Evolutionary conservation across 2,113 vertebrate genomes (phyloP).

Genomic region (Tupaia tana): DNA sequence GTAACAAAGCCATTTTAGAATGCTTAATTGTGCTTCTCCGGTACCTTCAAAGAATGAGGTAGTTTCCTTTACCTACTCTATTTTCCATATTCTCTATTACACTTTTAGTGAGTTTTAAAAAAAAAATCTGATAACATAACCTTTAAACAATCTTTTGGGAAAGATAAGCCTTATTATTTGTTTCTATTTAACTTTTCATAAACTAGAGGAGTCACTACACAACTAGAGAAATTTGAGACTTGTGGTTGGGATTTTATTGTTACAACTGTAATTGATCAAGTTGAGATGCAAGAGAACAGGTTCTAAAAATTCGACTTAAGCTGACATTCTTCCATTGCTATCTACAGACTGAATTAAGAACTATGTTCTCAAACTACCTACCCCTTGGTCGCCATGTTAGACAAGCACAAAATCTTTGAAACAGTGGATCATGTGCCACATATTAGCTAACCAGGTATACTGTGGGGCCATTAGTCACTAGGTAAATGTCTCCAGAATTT

Average conservation of each 20-base stretch:
- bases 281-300: background rate
- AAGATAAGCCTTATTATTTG: conserved; percentile 73
- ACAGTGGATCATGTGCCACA: background rate
- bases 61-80: conserved; percentile 83
- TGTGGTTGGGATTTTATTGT: background rate
- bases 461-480: background rate
- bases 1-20: conserved; percentile 82
- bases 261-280: background rate
- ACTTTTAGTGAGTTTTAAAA: conserved; percentile 62
- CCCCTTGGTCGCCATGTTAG: background rate
- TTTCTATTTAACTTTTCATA: conserved; percentile 41
- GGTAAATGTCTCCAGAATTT: background rate
- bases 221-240: background rate
- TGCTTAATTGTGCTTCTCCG: conserved; percentile 84
- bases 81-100: conserved; percentile 73
- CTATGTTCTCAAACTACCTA: background rate
- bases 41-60: conserved; percentile 86
- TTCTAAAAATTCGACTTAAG: background rate
- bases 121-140: conserved; percentile 71
- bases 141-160: conserved; percentile 60
- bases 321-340: background rate
- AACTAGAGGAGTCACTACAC: conserved; percentile 37
- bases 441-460: background rate
- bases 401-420: background rate
- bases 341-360: background rate